Percentiles rank a stretch among this genome's conserved stretches.
These are phyloP conservation scores for Phengaris arion DNA, from an alignment of 2,888 invertebrate genomes.

Conservation along the genomic window DNA sequence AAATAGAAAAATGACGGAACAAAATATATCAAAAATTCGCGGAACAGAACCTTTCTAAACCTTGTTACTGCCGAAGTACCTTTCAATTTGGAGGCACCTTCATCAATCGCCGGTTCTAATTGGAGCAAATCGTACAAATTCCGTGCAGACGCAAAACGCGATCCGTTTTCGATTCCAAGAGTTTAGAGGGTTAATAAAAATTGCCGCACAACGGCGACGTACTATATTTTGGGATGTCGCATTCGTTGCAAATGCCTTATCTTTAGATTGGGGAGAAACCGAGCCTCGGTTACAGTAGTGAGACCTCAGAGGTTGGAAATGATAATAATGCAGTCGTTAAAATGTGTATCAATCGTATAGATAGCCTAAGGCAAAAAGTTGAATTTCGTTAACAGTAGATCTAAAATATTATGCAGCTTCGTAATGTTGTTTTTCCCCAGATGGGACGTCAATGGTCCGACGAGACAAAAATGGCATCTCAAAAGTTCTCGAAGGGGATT, in stretches of 20 bases:
- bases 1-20: neutral
- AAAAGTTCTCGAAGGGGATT: slow-evolving; percentile 60
- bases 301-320: neutral
- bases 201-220: neutral
- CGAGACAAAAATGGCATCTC: slow-evolving; percentile 59
- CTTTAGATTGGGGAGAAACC: too few relatives aligned
- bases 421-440: slow-evolving; percentile 17
- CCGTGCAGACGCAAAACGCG: neutral
- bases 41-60: neutral
- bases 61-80: neutral
- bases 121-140: neutral
- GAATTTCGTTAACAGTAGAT: too few relatives aligned
- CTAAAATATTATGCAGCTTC: too few relatives aligned
- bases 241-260: neutral
- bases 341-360: too few relatives aligned
- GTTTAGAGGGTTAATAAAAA: neutral
- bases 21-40: neutral
- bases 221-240: slow-evolving; percentile 4
- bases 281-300: too few relatives aligned
- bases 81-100: slow-evolving; percentile 12
- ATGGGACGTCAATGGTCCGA: slow-evolving; percentile 49
- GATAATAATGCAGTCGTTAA: too few relatives aligned
- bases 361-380: too few relatives aligned
- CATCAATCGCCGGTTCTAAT: neutral
- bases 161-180: neutral